phyloP scores from a whole-genome alignment of 2,113 vertebrate species.

The Gulo gulo region DNA sequence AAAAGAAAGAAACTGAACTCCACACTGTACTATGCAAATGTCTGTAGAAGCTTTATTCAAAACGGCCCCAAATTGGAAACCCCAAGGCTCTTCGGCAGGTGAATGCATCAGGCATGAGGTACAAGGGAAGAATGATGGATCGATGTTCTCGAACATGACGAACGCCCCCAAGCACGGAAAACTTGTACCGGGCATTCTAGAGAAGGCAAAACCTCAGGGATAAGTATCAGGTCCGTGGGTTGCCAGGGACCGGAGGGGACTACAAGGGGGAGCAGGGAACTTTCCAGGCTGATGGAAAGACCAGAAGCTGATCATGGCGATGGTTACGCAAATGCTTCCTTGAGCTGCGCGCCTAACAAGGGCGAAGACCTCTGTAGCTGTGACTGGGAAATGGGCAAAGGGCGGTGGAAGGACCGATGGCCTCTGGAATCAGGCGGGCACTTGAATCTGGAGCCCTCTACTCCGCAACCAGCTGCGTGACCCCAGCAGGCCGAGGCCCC shows the following conservation, averaged over 20 bases:
- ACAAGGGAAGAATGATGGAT: rapidly evolving
- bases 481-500: background rate
- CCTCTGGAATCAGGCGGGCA: background rate
- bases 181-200: background rate
- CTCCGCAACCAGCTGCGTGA: too few relatives aligned
- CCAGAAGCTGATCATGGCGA: rapidly evolving
- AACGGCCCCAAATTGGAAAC: background rate
- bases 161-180: background rate
- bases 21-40: rapidly evolving
- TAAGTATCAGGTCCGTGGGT: background rate
- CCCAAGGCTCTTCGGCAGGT: background rate
- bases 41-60: background rate
- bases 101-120: rapidly evolving
- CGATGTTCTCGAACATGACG: rapidly evolving
- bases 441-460: background rate
- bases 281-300: background rate
- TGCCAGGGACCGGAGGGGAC: background rate
- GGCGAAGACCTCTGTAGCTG: background rate
- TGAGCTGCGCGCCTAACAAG: background rate
- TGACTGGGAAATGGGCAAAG: background rate
- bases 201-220: background rate
- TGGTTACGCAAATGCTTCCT: background rate
- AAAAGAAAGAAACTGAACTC: background rate
- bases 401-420: background rate
- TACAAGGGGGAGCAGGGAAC: background rate